Evolutionary conservation across 2,113 vertebrate species (phyloP).

Genomic region (Pseudorectes ferrugineus): DNA sequence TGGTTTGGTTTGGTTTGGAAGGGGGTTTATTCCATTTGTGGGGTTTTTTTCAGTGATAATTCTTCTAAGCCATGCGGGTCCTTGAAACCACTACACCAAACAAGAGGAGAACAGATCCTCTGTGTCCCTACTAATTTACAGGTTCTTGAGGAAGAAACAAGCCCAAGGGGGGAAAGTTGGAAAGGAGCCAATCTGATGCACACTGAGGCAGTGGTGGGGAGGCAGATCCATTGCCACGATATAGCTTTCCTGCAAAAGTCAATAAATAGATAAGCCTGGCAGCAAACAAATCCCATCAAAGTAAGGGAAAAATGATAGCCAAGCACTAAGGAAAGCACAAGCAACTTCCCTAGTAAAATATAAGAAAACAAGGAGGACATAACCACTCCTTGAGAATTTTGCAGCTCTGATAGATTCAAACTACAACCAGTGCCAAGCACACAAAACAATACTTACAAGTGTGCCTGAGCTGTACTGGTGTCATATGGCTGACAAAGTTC

Average conservation of each 20-base stretch:
- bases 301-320: neutral
- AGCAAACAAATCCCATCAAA: neutral
- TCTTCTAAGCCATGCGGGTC: neutral
- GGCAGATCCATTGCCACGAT: rapidly evolving
- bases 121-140: neutral
- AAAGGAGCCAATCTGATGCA: neutral
- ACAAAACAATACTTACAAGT: neutral
- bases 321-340: neutral
- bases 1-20: too few relatives aligned
- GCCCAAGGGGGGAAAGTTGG: neutral
- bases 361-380: neutral
- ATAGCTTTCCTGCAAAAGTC: neutral
- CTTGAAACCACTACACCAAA: neutral
- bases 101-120: neutral
- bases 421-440: neutral
- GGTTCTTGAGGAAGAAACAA: neutral
- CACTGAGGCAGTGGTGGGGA: neutral
- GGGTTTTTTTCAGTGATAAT: neutral
- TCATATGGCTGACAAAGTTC: neutral
- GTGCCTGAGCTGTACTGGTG: neutral
- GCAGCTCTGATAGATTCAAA: neutral
- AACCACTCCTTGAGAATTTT: neutral
- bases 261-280: neutral
- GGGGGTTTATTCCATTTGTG: neutral
- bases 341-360: neutral